A percentile compares a stretch with the other conserved stretches of the same genome.
phyloP scores from a whole-genome alignment of 2,113 vertebrate genomes.

The Brevimyrus niger region DNA sequence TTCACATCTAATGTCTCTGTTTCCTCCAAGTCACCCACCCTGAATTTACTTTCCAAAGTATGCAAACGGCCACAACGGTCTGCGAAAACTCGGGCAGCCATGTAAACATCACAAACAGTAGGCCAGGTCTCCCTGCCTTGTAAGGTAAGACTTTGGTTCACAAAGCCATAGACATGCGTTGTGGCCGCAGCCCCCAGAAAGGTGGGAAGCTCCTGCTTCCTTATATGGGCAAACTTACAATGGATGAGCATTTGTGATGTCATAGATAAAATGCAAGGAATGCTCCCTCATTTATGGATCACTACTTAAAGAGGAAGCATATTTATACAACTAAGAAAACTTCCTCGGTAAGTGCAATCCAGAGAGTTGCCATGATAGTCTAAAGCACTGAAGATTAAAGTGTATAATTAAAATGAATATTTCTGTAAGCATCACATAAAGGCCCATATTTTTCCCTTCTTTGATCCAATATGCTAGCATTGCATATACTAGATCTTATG shows the following conservation, averaged over 20 bases:
- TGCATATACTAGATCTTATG: background rate
- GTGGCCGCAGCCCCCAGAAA: background rate
- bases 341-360: background rate
- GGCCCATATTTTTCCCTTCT: background rate
- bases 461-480: background rate
- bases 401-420: background rate
- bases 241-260: constrained; percentile 16
- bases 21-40: background rate
- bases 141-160: constrained; percentile 6
- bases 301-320: constrained; percentile 11
- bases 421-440: background rate
- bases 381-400: background rate
- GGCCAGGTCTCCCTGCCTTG: constrained; percentile 18
- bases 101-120: constrained; percentile 13
- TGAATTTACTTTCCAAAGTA: constrained; percentile 17
- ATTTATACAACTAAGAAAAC: constrained; percentile 12
- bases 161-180: background rate
- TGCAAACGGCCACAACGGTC: background rate
- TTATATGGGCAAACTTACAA: constrained; percentile 17
- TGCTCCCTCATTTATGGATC: background rate
- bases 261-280: constrained; percentile 11
- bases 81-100: background rate
- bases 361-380: background rate
- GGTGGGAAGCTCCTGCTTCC: constrained; percentile 6
- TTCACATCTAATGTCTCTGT: background rate